These are phyloP conservation scores for Clanis bilineata DNA, from an alignment of 2,888 invertebrate species.

Conservation along the genomic window DNA sequence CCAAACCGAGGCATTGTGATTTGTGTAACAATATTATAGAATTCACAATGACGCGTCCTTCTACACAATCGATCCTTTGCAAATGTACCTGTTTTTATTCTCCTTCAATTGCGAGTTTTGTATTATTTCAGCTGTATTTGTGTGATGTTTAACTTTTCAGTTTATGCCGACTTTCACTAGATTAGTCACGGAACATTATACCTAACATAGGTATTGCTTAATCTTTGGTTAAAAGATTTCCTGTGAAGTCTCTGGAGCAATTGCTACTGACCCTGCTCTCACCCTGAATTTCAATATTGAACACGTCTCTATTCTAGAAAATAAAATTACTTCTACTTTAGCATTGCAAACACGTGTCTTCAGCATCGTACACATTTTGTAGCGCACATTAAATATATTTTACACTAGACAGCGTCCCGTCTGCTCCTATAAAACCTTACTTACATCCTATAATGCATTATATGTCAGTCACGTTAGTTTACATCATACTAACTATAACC, in stretches of 20 bases:
- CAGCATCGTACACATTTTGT: background rate
- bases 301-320: background rate
- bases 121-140: background rate
- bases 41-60: slow-evolving; percentile 12
- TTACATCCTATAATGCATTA: background rate
- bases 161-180: too few relatives aligned
- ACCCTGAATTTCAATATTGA: too few relatives aligned
- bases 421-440: background rate
- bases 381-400: background rate
- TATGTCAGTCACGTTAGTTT: background rate
- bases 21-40: slow-evolving; percentile 10
- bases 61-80: slow-evolving; percentile 6
- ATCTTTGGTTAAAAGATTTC: too few relatives aligned
- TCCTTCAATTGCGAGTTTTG: background rate
- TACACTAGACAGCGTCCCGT: background rate
- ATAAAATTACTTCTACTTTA: too few relatives aligned
- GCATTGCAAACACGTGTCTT: background rate
- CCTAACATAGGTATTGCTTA: too few relatives aligned
- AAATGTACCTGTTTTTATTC: slow-evolving; percentile 2
- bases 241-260: too few relatives aligned
- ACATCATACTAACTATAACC: background rate
- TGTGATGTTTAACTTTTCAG: background rate
- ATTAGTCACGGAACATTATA: too few relatives aligned
- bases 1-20: background rate
- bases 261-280: too few relatives aligned